These are phyloP conservation scores for Strix uralensis DNA, from an alignment of 2,113 vertebrate genomes.

Conservation along the genomic window DNA sequence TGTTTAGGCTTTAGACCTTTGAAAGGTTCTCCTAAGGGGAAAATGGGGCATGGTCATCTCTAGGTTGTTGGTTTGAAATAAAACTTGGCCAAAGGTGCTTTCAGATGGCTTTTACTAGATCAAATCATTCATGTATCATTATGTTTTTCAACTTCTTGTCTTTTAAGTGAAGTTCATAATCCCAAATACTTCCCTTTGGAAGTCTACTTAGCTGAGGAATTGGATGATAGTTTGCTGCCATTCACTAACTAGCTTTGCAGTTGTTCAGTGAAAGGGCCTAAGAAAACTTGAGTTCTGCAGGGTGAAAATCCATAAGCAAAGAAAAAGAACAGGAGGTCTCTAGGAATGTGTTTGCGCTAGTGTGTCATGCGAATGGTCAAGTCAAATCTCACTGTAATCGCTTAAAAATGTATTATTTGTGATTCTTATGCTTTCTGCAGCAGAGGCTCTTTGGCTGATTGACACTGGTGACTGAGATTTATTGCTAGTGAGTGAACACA, in stretches of 20 bases:
- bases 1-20: neutral
- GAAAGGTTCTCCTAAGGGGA: neutral
- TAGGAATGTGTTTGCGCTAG: neutral
- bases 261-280: neutral
- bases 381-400: neutral
- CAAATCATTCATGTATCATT: neutral
- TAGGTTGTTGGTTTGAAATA: neutral
- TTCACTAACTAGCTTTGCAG: neutral
- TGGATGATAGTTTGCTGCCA: neutral
- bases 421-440: conserved; percentile 52
- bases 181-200: neutral
- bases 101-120: neutral
- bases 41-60: neutral
- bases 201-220: neutral
- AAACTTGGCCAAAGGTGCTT: neutral
- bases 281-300: neutral
- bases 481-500: conserved; percentile 46
- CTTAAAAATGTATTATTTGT: conserved; percentile 15
- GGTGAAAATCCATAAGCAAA: neutral
- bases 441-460: conserved; percentile 22
- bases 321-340: neutral
- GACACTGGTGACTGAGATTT: conserved; percentile 34
- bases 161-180: neutral
- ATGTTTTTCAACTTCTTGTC: conserved; percentile 7
- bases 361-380: neutral